phyloP scores from a whole-genome alignment of 2,113 vertebrate genomes.

The Amphiprion percula region DNA sequence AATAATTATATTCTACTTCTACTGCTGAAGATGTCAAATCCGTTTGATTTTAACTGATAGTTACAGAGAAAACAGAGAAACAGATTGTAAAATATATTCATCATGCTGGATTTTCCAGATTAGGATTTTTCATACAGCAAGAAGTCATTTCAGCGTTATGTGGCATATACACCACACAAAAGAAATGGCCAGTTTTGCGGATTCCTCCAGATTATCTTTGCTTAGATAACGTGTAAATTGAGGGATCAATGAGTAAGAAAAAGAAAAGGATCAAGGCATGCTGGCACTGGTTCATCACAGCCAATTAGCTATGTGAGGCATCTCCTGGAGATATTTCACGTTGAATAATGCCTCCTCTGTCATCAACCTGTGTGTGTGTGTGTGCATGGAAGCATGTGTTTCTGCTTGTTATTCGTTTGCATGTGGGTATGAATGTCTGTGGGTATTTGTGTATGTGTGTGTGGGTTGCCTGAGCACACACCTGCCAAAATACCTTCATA shows the following conservation, averaged over 20 bases:
- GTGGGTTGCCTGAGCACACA: conserved; percentile 51
- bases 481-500: conserved; percentile 65
- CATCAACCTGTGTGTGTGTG: conserved; percentile 56
- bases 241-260: conserved; percentile 54
- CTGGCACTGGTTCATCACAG: conserved; percentile 65
- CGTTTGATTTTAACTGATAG: conserved; percentile 12
- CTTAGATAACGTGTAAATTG: conserved; percentile 55
- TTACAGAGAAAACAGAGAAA: conserved; percentile 5
- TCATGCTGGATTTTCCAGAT: conserved; percentile 53
- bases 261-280: conserved; percentile 39
- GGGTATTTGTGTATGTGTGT: conserved; percentile 17
- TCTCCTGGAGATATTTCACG: conserved; percentile 59
- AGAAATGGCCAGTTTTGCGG: conserved; percentile 48
- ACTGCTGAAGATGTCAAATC: conserved; percentile 42
- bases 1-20: conserved; percentile 25
- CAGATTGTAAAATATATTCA: conserved; percentile 53
- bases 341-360: conserved; percentile 57
- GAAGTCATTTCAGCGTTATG: conserved; percentile 51
- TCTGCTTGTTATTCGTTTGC: conserved; percentile 34
- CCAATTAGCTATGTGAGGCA: conserved; percentile 68
- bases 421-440: conserved; percentile 38
- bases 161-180: conserved; percentile 42
- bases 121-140: conserved; percentile 59
- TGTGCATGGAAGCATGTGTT: conserved; percentile 5
- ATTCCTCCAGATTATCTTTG: conserved; percentile 59